Evolutionary conservation across 1,140 invertebrate species (phyloP).

Genomic region (Macrosteles quadrilineatus): DNA sequence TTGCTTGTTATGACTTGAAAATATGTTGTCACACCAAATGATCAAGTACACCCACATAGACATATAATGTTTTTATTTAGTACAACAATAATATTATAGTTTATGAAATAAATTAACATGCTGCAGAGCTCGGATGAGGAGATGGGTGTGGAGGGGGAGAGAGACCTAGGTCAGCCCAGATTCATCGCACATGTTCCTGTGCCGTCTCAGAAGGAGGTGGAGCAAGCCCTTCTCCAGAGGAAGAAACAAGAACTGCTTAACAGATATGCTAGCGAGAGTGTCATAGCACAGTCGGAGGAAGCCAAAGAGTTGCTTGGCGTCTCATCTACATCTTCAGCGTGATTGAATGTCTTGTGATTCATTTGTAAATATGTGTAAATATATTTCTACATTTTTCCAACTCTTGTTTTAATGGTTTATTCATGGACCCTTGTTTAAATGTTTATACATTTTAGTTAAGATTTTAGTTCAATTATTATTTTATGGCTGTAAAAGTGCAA

Average conservation of each 20-base stretch:
- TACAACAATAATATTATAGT: no score
- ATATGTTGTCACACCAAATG: no score
- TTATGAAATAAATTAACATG: no score
- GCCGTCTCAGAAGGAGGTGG: slow-evolving; percentile 85
- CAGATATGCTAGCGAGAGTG: slow-evolving; percentile 36
- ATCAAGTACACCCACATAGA: no score
- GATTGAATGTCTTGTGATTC: background rate
- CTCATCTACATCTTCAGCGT: background rate
- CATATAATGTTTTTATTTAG: no score
- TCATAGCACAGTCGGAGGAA: slow-evolving; percentile 20
- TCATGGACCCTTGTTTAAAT: no score
- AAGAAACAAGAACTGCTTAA: slow-evolving; percentile 77
- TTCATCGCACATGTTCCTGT: slow-evolving; percentile 85
- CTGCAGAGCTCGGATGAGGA: slow-evolving; percentile 42
- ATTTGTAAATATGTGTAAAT: background rate
- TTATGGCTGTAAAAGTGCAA: no score
- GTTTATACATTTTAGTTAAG: no score
- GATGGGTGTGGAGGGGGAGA: slow-evolving; percentile 30
- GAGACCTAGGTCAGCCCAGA: slow-evolving; percentile 53
- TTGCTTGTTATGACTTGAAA: no score
- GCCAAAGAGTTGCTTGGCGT: slow-evolving; percentile 29
- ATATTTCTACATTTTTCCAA: no score
- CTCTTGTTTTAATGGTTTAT: no score
- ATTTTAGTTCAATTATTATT: no score
- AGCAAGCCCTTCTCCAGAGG: slow-evolving; percentile 81